Evolutionary conservation across 2,888 invertebrate genomes (phyloP).

Genomic region (Alsophila aescularia): DNA sequence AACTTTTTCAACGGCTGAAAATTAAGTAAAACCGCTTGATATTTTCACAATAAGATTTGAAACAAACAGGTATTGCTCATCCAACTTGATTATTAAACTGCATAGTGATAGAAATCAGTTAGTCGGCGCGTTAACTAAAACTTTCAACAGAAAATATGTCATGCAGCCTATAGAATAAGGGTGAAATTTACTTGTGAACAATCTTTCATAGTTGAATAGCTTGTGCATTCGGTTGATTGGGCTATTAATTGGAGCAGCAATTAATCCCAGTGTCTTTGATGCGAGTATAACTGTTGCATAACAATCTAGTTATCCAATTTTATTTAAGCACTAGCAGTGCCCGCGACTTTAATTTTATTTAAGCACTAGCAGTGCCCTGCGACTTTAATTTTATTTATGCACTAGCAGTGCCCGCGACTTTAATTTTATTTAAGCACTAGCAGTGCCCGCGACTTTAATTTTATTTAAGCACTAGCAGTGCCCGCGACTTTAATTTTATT

Average conservation of each 20-base stretch:
- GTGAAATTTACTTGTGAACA: conserved; percentile 4
- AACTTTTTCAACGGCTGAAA: too few relatives aligned
- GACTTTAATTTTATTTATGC: too few relatives aligned
- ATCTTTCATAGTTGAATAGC: conserved; percentile 18
- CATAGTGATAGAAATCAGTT: conserved; percentile 19
- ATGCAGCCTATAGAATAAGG: conserved; percentile 10
- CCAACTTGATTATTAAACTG: conserved; percentile 13
- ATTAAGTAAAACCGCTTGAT: too few relatives aligned
- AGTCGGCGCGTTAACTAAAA: not conserved
- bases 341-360: too few relatives aligned
- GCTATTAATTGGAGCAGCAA: conserved; percentile 41
- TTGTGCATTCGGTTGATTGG: conserved; percentile 35
- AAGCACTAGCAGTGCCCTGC: too few relatives aligned
- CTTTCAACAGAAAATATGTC: not conserved
- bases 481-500: too few relatives aligned
- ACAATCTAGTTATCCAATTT: conserved; percentile 26
- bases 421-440: too few relatives aligned
- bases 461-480: too few relatives aligned
- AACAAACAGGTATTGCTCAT: conserved; percentile 10
- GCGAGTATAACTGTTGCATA: conserved; percentile 25
- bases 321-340: conserved; percentile 1
- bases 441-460: too few relatives aligned
- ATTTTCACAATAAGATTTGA: conserved; percentile 1
- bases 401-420: too few relatives aligned
- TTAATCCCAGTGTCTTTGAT: conserved; percentile 34